Conservation (phyloP, 2,113 vertebrate species). For the Nerophis ophidion region DNA sequence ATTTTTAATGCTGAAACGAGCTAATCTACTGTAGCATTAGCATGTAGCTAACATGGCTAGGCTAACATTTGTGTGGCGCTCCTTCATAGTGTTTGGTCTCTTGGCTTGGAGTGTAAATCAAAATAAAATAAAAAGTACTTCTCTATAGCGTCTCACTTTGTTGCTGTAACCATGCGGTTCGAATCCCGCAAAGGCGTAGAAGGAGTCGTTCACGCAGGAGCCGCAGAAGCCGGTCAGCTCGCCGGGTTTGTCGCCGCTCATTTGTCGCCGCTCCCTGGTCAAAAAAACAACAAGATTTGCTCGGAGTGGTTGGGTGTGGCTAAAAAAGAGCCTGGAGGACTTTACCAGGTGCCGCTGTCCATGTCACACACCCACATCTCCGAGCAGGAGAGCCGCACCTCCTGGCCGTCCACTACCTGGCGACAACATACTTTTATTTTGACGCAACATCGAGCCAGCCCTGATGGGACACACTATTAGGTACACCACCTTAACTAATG, state of each 20-base stretch:
- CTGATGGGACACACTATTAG: too few relatives aligned
- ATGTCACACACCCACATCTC: constrained; percentile 92
- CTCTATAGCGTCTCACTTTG: constrained; percentile 64
- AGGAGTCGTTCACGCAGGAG: constrained; percentile 72
- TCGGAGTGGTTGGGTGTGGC: not conserved
- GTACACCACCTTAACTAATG: too few relatives aligned
- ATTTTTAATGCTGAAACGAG: too few relatives aligned
- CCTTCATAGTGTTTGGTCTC: too few relatives aligned
- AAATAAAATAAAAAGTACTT: too few relatives aligned
- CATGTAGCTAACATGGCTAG: too few relatives aligned
- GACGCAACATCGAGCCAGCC: too few relatives aligned
- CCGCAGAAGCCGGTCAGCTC: constrained; percentile 82
- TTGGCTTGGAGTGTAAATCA: too few relatives aligned
- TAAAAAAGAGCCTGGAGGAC: constrained; percentile 3
- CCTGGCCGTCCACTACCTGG: constrained; percentile 81
- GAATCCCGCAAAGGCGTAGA: constrained; percentile 91
- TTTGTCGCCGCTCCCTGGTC: constrained; percentile 77
- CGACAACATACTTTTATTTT: too few relatives aligned
- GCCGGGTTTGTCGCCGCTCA: constrained; percentile 81
- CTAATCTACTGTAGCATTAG: too few relatives aligned
- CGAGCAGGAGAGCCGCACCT: constrained; percentile 76
- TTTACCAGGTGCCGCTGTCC: constrained; percentile 83
- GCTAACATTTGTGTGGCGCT: too few relatives aligned
- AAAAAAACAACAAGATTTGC: not conserved
- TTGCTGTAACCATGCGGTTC: constrained; percentile 82